phyloP scores from a whole-genome alignment of 2,888 invertebrate genomes.

The Mellilla xanthometata region DNA sequence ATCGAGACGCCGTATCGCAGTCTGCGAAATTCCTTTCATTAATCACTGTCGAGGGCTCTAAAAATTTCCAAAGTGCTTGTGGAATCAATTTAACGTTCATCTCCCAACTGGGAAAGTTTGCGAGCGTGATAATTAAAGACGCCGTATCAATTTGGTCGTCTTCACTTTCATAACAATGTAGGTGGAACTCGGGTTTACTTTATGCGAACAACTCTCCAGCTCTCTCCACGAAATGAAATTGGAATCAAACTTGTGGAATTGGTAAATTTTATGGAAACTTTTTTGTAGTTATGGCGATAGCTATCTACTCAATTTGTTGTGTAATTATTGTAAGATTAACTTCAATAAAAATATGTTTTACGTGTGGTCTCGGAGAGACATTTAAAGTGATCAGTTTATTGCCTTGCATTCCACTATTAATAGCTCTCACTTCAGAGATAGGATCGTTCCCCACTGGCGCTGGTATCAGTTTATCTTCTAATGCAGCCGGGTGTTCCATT shows the following conservation, averaged over 20 bases:
- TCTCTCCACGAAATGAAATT: conserved; percentile 20
- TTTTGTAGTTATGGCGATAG: conserved; percentile 21
- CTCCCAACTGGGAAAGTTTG: conserved; percentile 66
- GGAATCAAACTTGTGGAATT: conserved; percentile 25
- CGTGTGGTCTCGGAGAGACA: not conserved
- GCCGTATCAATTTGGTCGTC: conserved; percentile 65
- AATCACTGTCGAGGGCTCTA: conserved; percentile 78
- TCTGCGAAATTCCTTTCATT: conserved; percentile 74
- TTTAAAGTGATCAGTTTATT: not conserved
- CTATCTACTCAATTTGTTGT: conserved; percentile 24
- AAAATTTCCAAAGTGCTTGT: conserved; percentile 73
- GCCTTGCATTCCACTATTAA: conserved; percentile 6
- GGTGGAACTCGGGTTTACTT: conserved; percentile 19
- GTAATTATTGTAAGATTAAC: conserved; percentile 19
- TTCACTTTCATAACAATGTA: conserved; percentile 36
- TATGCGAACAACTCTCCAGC: conserved; percentile 12
- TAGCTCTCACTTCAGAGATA: conserved; percentile 2
- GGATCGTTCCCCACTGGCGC: conserved; percentile 1
- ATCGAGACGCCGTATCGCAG: conserved; percentile 51
- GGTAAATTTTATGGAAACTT: conserved; percentile 24
- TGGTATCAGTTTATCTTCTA: conserved; percentile 6
- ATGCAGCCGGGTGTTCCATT: conserved; percentile 33
- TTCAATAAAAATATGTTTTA: conserved; percentile 15
- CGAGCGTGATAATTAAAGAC: conserved; percentile 70
- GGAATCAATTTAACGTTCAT: conserved; percentile 75